phyloP scores from a whole-genome alignment of 2,797 vertebrate genomes.

The Sparus aurata region DNA sequence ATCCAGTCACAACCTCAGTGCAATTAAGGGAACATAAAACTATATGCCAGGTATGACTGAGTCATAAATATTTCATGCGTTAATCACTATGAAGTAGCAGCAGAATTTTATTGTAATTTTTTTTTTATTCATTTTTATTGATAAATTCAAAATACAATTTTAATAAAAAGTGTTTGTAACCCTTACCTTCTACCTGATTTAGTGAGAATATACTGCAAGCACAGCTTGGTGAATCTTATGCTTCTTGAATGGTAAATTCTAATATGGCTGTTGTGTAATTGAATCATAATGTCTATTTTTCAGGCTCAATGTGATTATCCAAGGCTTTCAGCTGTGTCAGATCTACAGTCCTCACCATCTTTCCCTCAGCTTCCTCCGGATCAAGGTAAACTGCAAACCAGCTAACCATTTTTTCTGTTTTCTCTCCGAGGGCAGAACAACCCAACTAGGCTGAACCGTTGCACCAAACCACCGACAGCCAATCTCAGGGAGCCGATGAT shows the following conservation, averaged over 20 bases:
- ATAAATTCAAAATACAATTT: neutral
- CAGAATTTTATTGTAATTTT: neutral
- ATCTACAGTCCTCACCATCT: conserved; percentile 13
- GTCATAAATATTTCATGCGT: conserved; percentile 19
- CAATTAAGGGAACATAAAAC: conserved; percentile 11
- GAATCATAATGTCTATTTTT: conserved; percentile 16
- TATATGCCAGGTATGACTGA: conserved; percentile 4
- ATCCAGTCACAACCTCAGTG: conserved; percentile 13
- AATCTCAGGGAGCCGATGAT: conserved; percentile 67
- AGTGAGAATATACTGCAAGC: neutral
- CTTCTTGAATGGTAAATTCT: conserved; percentile 3
- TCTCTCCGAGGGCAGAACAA: conserved; percentile 38
- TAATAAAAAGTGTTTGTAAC: neutral
- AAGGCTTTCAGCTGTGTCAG: conserved; percentile 29
- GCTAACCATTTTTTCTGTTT: conserved; percentile 39
- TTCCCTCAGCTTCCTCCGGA: conserved; percentile 21
- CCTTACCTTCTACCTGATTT: neutral
- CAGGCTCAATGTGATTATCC: conserved; percentile 18
- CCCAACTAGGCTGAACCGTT: conserved; percentile 70
- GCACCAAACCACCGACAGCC: conserved; percentile 71
- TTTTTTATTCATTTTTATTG: neutral
- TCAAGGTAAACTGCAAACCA: conserved; percentile 59
- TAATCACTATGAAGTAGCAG: neutral
- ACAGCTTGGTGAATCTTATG: conserved; percentile 3
- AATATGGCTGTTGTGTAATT: conserved; percentile 16